A percentile compares a stretch with the other conserved stretches of the same genome.
Evolutionary conservation across 2,888 invertebrate species (phyloP).

Genomic region (Acrobeloides nanus): DNA sequence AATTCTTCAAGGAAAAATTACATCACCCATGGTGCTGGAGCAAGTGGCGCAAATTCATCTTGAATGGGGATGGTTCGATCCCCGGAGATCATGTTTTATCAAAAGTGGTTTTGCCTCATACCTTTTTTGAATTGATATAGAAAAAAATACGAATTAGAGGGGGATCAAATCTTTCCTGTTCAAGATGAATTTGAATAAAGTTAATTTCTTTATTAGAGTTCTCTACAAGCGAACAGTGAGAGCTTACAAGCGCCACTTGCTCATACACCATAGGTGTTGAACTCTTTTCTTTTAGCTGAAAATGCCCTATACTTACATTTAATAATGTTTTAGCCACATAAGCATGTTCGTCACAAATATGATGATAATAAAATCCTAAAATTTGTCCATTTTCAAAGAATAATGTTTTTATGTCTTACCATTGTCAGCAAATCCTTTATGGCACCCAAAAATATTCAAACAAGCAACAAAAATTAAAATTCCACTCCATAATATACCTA

Average conservation of each 20-base stretch:
- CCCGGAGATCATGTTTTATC: background rate
- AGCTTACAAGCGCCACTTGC: too few species aligned
- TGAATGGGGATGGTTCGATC: too few species aligned
- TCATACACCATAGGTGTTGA: too few species aligned
- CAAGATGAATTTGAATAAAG: too few species aligned
- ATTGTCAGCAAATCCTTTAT: conserved; percentile 14
- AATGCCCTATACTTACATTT: background rate
- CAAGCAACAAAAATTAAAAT: conserved; percentile 13
- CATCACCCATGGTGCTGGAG: background rate
- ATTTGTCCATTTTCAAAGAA: background rate
- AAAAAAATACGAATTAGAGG: too few species aligned
- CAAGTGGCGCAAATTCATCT: too few species aligned
- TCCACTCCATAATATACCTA: conserved; percentile 11
- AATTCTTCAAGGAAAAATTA: conserved; percentile 7
- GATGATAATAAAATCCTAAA: conserved; percentile 1
- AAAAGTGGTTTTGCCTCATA: too few species aligned
- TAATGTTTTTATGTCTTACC: too few species aligned
- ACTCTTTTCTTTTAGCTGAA: conserved; percentile 1
- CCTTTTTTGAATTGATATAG: too few species aligned
- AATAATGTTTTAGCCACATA: background rate
- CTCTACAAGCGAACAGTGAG: too few species aligned
- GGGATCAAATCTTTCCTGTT: too few species aligned
- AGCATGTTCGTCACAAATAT: background rate
- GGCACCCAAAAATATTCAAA: conserved; percentile 15
- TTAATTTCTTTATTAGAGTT: too few species aligned